phyloP scores from a whole-genome alignment of 1,140 invertebrate species.

The Eciton burchellii region DNA sequence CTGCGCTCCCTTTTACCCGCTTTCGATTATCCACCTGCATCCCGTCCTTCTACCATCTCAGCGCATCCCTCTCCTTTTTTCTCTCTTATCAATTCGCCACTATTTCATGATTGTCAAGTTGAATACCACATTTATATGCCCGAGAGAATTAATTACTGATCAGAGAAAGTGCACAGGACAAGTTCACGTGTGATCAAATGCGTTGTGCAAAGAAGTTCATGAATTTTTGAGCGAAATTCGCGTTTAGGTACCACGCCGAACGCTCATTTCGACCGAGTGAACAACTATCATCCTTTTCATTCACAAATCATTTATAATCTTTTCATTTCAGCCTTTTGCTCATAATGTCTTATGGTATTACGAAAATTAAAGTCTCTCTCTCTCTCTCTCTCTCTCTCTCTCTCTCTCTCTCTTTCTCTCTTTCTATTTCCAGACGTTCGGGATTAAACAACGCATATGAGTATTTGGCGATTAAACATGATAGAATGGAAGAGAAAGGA shows the following conservation, averaged over 20 bases:
- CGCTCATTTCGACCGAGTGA: neutral
- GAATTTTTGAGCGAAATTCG: constrained; percentile 37
- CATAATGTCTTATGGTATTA: constrained; percentile 2
- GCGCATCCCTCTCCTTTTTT: neutral
- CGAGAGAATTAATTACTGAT: constrained; percentile 42
- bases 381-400: too few species aligned
- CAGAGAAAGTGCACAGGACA: neutral
- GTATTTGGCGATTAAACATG: constrained; percentile 49
- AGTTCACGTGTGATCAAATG: constrained; percentile 25
- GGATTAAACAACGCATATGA: constrained; percentile 19
- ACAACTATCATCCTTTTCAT: neutral
- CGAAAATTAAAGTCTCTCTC: constrained; percentile 33
- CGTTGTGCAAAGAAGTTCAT: constrained; percentile 3
- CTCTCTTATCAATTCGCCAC: constrained; percentile 11
- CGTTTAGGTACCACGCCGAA: neutral
- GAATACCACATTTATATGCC: constrained; percentile 31
- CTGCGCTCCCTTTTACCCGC: constrained; percentile 36
- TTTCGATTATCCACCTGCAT: constrained; percentile 39
- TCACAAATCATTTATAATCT: neutral
- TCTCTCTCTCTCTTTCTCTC: too few species aligned
- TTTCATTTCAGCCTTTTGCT: neutral
- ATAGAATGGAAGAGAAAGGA: too few species aligned
- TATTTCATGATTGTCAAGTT: constrained; percentile 32
- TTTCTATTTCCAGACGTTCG: neutral
- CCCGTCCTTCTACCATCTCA: neutral